Evolutionary conservation across 2,888 invertebrate species (phyloP).

Genomic region (Cistogaster globosa): DNA sequence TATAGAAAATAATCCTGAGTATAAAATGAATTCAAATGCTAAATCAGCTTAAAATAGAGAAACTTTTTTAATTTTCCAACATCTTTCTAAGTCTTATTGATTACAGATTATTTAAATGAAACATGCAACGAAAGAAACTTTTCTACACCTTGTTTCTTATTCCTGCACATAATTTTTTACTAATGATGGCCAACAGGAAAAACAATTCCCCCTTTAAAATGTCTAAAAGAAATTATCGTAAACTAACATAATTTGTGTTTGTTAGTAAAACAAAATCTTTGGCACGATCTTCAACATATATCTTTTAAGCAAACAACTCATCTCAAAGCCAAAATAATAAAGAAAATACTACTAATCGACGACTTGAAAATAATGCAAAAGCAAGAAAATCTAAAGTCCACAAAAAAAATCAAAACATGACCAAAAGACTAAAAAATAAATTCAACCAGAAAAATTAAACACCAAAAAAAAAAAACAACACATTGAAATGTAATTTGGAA

Average conservation of each 20-base stretch:
- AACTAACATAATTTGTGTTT: slow-evolving; percentile 55
- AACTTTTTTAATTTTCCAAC: no score
- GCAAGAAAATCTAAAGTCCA: no score
- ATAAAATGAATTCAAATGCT: no score
- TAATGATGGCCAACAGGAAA: slow-evolving; percentile 31
- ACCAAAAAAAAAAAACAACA: slow-evolving; percentile 44
- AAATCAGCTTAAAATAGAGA: no score
- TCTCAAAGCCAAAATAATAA: slow-evolving; percentile 64
- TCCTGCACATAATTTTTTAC: slow-evolving; percentile 41
- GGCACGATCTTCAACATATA: slow-evolving; percentile 72
- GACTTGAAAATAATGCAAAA: slow-evolving; percentile 72
- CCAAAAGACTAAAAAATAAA: slow-evolving; percentile 48
- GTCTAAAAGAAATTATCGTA: slow-evolving; percentile 27
- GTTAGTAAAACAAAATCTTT: slow-evolving; percentile 68
- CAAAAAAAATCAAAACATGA: slow-evolving; percentile 49
- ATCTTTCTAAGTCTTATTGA: slow-evolving; percentile 18
- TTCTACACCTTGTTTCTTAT: slow-evolving; percentile 22
- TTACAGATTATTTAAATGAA: slow-evolving; percentile 22
- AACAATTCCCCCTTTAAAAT: neutral
- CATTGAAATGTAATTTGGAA: slow-evolving; percentile 14
- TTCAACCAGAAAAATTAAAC: slow-evolving; percentile 28
- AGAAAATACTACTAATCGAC: slow-evolving; percentile 70
- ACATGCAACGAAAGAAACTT: slow-evolving; percentile 24
- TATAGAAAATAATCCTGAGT: no score
- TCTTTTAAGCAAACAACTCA: slow-evolving; percentile 73